phyloP scores from a whole-genome alignment of 2,113 vertebrate genomes.

The Tautogolabrus adspersus region DNA sequence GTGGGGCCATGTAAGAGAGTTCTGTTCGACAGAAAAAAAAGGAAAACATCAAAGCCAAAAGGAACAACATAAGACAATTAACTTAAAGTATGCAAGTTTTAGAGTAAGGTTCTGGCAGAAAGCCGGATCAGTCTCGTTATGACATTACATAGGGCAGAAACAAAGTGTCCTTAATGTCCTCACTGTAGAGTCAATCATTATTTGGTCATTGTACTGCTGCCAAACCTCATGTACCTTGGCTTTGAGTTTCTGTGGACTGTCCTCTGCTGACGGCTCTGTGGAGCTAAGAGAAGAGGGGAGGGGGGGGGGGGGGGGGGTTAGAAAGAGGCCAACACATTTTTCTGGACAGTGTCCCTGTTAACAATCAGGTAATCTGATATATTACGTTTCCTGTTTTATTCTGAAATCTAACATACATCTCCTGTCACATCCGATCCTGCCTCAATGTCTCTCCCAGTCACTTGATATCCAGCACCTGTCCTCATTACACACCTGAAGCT shows the following conservation, averaged over 20 bases:
- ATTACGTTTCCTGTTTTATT: no score
- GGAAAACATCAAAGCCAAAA: conserved; percentile 14
- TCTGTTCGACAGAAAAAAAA: conserved; percentile 81
- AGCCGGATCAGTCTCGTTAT: not conserved
- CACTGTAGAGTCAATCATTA: conserved; percentile 1
- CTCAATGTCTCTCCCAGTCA: no score
- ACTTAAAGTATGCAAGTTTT: not conserved
- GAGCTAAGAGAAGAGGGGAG: conserved; percentile 79
- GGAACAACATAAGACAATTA: not conserved
- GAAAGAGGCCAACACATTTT: no score
- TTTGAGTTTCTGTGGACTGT: conserved; percentile 88
- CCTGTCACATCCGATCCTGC: no score
- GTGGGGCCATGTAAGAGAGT: conserved; percentile 72
- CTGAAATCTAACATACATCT: no score
- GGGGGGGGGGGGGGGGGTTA: not conserved
- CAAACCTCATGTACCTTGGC: conserved; percentile 85
- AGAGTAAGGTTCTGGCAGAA: not conserved
- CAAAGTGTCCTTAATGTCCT: conserved; percentile 3
- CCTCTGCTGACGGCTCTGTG: conserved; percentile 87
- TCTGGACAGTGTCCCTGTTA: no score
- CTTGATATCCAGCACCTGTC: no score
- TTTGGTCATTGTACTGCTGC: not conserved
- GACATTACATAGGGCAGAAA: not conserved
- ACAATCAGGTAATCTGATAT: no score
- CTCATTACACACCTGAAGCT: no score